Conservation (phyloP, 2,797 vertebrate species). For the Gymnocypris eckloni region DNA sequence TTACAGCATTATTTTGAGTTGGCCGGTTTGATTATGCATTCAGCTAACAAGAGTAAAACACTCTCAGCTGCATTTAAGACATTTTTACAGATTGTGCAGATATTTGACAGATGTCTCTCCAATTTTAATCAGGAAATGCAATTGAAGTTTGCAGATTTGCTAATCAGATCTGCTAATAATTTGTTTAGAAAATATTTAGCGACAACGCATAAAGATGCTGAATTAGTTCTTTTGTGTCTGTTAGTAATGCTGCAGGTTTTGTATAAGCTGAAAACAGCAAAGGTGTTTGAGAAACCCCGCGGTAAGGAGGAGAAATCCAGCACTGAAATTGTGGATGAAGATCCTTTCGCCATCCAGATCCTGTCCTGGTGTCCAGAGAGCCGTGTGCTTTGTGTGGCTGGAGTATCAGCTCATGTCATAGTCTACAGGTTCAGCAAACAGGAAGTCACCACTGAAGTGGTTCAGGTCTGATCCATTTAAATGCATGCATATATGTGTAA, state of each 20-base stretch:
- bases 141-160: not conserved
- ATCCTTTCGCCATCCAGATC: slow-evolving; percentile 96
- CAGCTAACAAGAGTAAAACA: too few relatives aligned
- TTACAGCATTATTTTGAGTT: not conserved
- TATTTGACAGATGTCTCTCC: not conserved
- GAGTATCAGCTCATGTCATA: slow-evolving; percentile 94
- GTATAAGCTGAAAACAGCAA: slow-evolving; percentile 98
- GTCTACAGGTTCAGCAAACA: slow-evolving; percentile 97
- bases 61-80: not conserved
- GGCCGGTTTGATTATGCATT: not conserved
- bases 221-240: not conserved
- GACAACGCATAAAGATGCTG: too few relatives aligned
- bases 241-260: slow-evolving; percentile 96
- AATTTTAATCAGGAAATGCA: not conserved
- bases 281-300: slow-evolving; percentile 94
- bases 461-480: slow-evolving; percentile 81
- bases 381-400: slow-evolving; percentile 92
- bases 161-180: not conserved
- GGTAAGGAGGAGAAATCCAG: slow-evolving; percentile 90
- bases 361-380: slow-evolving; percentile 97
- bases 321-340: slow-evolving; percentile 94
- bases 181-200: not conserved
- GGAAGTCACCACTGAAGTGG: slow-evolving; percentile 88
- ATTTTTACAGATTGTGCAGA: not conserved
- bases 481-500: not conserved